Conservation (phyloP, 2,113 vertebrate genomes). For the Alligator sinensis region DNA sequence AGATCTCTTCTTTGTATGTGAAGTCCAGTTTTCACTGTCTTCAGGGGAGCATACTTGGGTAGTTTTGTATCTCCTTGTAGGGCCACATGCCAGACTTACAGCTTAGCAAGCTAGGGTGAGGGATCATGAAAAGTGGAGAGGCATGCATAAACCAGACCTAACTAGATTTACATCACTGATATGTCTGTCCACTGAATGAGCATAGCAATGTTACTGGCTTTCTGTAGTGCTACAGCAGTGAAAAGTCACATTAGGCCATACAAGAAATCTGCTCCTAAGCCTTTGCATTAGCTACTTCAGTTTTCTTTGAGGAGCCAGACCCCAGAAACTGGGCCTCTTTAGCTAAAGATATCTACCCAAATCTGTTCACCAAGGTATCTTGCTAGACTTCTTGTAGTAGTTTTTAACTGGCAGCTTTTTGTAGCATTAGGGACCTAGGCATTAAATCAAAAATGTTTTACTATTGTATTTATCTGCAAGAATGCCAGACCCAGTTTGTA, state of each 20-base stretch:
- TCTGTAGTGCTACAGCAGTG: background rate
- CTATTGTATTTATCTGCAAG: background rate
- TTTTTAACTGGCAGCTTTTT: background rate
- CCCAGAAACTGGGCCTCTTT: background rate
- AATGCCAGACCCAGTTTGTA: background rate
- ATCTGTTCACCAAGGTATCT: accelerated
- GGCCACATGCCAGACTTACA: background rate
- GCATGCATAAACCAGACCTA: accelerated
- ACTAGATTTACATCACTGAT: accelerated
- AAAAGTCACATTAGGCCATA: background rate
- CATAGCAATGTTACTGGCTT: background rate
- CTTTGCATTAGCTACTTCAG: background rate
- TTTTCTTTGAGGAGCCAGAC: background rate
- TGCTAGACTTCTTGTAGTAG: background rate
- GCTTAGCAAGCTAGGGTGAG: background rate
- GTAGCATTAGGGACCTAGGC: background rate
- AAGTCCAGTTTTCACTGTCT: too few relatives aligned
- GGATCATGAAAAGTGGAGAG: background rate
- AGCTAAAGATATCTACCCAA: background rate
- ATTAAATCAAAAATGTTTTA: background rate
- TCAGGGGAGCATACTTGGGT: background rate
- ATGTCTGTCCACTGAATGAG: background rate
- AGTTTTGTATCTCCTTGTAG: background rate
- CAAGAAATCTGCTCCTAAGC: background rate
- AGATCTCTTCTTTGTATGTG: background rate